Evolutionary conservation across 2,797 vertebrate species (phyloP).

Genomic region (Microcaecilia unicolor): DNA sequence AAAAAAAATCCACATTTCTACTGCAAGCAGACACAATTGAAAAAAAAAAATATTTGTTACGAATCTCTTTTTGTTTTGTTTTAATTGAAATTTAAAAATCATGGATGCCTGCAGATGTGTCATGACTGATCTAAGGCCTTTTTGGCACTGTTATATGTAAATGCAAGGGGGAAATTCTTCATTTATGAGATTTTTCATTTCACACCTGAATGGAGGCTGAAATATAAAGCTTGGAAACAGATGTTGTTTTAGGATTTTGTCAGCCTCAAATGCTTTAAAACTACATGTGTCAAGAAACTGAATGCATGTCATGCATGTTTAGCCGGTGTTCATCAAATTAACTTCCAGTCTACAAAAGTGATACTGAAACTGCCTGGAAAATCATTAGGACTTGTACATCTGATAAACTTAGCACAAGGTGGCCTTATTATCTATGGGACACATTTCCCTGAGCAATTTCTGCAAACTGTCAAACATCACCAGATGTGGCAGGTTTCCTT

Average conservation of each 20-base stretch:
- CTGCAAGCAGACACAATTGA: not conserved
- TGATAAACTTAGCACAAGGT: constrained; percentile 23
- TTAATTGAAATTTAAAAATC: constrained; percentile 3
- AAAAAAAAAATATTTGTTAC: not conserved
- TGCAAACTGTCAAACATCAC: constrained; percentile 32
- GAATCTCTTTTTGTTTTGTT: not conserved
- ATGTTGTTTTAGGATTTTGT: constrained; percentile 24
- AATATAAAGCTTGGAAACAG: constrained; percentile 19
- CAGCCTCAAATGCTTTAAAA: constrained; percentile 23
- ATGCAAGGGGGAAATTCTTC: constrained; percentile 13
- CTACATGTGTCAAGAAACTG: constrained; percentile 14
- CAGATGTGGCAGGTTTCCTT: constrained; percentile 24
- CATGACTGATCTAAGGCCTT: not conserved
- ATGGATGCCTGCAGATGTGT: not conserved
- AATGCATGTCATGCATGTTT: constrained; percentile 16
- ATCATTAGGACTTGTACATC: constrained; percentile 25
- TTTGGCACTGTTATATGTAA: constrained; percentile 3
- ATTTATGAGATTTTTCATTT: constrained; percentile 24
- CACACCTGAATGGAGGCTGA: constrained; percentile 25
- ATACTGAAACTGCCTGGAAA: constrained; percentile 14
- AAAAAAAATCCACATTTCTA: constrained; percentile 10
- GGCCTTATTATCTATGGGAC: constrained; percentile 21
- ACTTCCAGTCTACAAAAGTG: constrained; percentile 9
- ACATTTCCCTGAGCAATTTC: constrained; percentile 24
- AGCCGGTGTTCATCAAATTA: constrained; percentile 9